Base-by-base conservation (phyloP, 2,888 invertebrate genomes). In the Drosophila histrio region DNA sequence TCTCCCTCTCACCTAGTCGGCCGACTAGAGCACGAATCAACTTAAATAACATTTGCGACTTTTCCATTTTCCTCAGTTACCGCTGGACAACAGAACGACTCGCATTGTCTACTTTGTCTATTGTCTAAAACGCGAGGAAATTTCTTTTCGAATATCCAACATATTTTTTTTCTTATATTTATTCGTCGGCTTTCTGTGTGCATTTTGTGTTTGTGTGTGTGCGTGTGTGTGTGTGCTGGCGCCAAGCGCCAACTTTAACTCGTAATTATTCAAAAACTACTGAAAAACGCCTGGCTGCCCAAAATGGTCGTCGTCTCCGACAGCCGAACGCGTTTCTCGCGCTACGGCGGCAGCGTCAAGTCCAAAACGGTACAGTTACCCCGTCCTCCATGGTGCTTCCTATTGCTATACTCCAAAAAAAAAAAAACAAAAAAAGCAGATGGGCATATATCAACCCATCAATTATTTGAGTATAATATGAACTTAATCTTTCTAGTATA, bases 241-340 rank as follows among this genome's bases (percentile, higher is more conserved):
- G 63, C 43, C 30, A 57, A 43, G 70, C 70, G 75, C 75, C 64
- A 44, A 54, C 9, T 4, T 21, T 62, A 72, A 62, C 43, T 46
- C 47, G 66, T 47, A 74, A 79, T 65, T 77, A 84, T 87, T 85
- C 68, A 79, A 73, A 87, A 69, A 13, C 58, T 88, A 81, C 74
- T 78, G 59, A 74, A 72, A 57, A 83, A 64, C 65, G 24, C 63
- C 26, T 76, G 77, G 61, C 62, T 79, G 76, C 72, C 74, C 72
- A 84, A 85, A 69, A 91, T 91, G 91, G 91, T 90, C 79, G 91
- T 90, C 81, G 90, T 91, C 41, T 88, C 90, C 53, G 90, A 90
- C 62, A 91, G 73, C 74, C 89, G 90, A 5, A 79, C 89, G 62
- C 89, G 90, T 50, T 74, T 91, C 67, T 84, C 88, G 70, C 91